phyloP scores from a whole-genome alignment of 2,888 invertebrate species.

The Andrena fulva region DNA sequence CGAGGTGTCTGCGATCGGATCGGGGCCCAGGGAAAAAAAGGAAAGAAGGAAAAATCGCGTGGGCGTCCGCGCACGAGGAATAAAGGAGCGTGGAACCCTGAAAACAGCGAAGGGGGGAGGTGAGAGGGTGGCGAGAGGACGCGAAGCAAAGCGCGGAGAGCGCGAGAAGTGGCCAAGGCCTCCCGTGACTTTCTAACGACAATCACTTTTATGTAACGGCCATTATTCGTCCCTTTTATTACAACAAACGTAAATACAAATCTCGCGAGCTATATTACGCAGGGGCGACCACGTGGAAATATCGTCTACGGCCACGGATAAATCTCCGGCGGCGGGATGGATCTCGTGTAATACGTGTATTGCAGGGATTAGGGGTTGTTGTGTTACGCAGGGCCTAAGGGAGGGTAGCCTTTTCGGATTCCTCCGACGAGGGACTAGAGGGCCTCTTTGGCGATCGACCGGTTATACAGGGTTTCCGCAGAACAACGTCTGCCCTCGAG shows the following conservation, averaged over 20 bases:
- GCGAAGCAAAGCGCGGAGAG: constrained; percentile 52
- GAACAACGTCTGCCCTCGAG: constrained; percentile 37
- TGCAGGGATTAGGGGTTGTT: constrained; percentile 33
- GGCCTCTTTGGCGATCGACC: constrained; percentile 83
- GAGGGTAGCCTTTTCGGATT: constrained; percentile 58
- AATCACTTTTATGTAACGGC: constrained; percentile 81
- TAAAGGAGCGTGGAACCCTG: constrained; percentile 16
- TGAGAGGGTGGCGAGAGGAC: constrained; percentile 36
- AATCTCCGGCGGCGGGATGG: constrained; percentile 12
- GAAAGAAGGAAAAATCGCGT: constrained; percentile 50
- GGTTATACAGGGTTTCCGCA: constrained; percentile 59
- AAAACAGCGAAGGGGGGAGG: neutral
- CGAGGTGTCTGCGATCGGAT: neutral
- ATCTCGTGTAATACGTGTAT: constrained; percentile 28
- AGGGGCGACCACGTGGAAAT: neutral
- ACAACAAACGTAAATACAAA: constrained; percentile 82
- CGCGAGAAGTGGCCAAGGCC: constrained; percentile 72
- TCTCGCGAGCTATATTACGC: constrained; percentile 33
- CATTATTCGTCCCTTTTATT: constrained; percentile 81
- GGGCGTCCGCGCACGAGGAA: constrained; percentile 41
- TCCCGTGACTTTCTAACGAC: constrained; percentile 80
- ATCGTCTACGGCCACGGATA: neutral
- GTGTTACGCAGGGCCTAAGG: constrained; percentile 24
- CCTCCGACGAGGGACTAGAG: constrained; percentile 81
- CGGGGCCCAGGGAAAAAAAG: neutral